Conservation (phyloP, 1,140 invertebrate genomes). For the Anoplophora glabripennis region DNA sequence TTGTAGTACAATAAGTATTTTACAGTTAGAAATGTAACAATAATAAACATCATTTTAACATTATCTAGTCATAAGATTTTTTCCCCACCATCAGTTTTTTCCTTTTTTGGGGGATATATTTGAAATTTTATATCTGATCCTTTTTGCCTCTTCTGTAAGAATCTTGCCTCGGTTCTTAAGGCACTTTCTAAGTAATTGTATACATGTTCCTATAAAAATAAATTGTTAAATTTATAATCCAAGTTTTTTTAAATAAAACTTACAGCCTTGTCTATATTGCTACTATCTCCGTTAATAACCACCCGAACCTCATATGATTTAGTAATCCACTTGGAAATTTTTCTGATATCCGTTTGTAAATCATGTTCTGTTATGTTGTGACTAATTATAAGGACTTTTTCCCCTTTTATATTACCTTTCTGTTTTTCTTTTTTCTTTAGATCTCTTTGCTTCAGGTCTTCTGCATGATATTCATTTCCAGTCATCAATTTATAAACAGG, state of each 20-base stretch:
- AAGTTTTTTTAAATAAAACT: constrained; percentile 34
- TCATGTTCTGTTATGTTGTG: constrained; percentile 63
- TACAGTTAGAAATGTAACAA: no score
- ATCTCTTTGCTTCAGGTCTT: constrained; percentile 47
- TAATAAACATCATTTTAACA: no score
- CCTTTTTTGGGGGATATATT: constrained; percentile 51
- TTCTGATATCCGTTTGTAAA: constrained; percentile 58
- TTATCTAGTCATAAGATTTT: constrained; percentile 34
- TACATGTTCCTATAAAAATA: constrained; percentile 55
- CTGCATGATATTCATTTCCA: constrained; percentile 41
- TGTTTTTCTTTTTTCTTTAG: constrained; percentile 36
- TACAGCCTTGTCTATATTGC: constrained; percentile 52
- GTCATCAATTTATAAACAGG: constrained; percentile 60
- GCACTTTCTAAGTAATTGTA: constrained; percentile 54
- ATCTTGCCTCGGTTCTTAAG: constrained; percentile 47
- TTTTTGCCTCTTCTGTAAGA: constrained; percentile 59
- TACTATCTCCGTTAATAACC: constrained; percentile 53
- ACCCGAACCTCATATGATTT: constrained; percentile 62
- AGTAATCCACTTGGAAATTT: constrained; percentile 59
- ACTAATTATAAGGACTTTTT: constrained; percentile 60
- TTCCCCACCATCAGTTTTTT: constrained; percentile 19
- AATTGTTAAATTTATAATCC: constrained; percentile 11
- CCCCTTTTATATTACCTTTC: constrained; percentile 48
- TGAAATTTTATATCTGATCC: constrained; percentile 57
- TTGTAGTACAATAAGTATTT: no score